A percentile compares a stretch with the other conserved stretches of the same genome.
Evolutionary conservation across 2,888 invertebrate species (phyloP).

Genomic region (Pammene fasciana): DNA sequence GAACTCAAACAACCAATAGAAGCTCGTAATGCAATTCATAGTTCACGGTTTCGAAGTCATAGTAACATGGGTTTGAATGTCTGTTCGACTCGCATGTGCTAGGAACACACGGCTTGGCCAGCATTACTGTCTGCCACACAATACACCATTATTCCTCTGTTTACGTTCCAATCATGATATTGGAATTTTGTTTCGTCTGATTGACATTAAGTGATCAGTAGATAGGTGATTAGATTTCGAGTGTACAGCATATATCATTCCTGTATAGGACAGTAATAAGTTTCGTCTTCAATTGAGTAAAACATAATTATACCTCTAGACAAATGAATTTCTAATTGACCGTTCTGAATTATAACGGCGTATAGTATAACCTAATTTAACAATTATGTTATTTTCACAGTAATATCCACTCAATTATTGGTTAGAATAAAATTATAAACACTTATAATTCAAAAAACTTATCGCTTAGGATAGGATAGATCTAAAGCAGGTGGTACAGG

Average conservation of each 20-base stretch:
- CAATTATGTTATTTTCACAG: not conserved
- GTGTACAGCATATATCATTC: slow-evolving; percentile 16
- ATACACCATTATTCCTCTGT: slow-evolving; percentile 69
- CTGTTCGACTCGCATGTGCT: not conserved
- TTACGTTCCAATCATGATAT: slow-evolving; percentile 71
- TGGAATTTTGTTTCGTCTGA: slow-evolving; percentile 63
- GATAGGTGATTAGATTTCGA: slow-evolving; percentile 55
- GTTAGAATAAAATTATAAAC: slow-evolving; percentile 23
- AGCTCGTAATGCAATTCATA: not conserved
- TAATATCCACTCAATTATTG: slow-evolving; percentile 14
- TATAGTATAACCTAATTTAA: too few relatives aligned
- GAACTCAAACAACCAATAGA: not conserved
- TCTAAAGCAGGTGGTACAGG: slow-evolving; percentile 55
- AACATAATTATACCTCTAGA: not conserved
- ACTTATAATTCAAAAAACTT: slow-evolving; percentile 29
- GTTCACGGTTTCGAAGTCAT: not conserved
- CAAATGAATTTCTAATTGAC: too few relatives aligned
- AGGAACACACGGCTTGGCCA: slow-evolving; percentile 17
- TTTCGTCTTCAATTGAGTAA: not conserved
- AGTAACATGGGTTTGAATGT: not conserved
- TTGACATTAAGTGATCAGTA: slow-evolving; percentile 68
- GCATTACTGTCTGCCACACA: slow-evolving; percentile 67
- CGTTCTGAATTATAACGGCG: too few relatives aligned
- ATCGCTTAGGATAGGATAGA: slow-evolving; percentile 19
- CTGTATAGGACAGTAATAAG: not conserved